phyloP scores from a whole-genome alignment of 2,888 invertebrate genomes.

The Drosophila setosimentum region DNA sequence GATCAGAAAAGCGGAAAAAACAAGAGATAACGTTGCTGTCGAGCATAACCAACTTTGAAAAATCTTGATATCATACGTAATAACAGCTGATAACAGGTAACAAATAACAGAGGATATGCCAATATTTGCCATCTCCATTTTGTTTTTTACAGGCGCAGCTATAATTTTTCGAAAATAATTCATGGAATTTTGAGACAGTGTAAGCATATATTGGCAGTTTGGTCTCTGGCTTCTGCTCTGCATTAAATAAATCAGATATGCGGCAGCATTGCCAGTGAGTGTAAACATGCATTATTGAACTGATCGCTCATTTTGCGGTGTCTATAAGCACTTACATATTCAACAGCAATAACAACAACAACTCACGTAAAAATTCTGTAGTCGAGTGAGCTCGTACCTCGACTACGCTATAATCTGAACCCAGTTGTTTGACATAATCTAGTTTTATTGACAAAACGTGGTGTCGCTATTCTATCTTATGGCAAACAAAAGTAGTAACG shows the following conservation, averaged over 20 bases:
- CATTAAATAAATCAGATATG: neutral
- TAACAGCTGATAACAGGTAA: too few species aligned
- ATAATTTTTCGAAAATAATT: neutral
- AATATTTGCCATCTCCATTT: too few species aligned
- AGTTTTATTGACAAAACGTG: neutral
- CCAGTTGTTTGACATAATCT: neutral
- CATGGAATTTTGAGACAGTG: too few species aligned
- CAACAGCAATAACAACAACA: neutral
- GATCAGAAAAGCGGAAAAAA: neutral
- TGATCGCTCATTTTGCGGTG: neutral
- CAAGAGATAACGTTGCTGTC: too few species aligned
- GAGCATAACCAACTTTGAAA: too few species aligned
- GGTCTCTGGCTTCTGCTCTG: neutral
- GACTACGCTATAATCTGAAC: neutral
- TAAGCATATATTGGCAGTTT: neutral
- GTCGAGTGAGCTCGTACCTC: neutral
- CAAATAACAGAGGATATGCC: too few species aligned
- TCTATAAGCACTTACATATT: neutral
- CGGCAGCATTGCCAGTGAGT: neutral
- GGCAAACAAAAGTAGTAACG: neutral
- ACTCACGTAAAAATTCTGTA: neutral
- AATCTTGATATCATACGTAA: too few species aligned
- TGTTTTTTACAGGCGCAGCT: neutral
- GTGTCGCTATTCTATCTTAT: neutral
- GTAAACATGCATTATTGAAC: neutral